Conservation (phyloP, 1,140 invertebrate genomes). For the Drosophila miranda region DNA sequence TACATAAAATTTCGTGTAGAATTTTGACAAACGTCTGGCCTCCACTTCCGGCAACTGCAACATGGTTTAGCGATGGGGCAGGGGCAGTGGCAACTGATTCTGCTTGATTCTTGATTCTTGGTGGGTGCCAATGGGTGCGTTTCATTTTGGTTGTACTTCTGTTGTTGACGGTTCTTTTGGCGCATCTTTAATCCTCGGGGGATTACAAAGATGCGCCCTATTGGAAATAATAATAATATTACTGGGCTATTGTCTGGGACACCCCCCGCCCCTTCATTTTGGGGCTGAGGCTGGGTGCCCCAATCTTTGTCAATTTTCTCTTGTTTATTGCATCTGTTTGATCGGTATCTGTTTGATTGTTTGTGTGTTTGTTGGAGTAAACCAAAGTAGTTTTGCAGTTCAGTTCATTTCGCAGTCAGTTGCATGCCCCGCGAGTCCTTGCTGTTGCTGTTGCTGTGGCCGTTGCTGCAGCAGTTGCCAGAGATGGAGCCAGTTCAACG, state of each 20-base stretch:
- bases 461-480: slow-evolving; percentile 9
- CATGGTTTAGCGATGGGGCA: no score
- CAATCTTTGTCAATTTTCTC: slow-evolving; percentile 67
- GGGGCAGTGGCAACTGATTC: slow-evolving; percentile 5
- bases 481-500: slow-evolving; percentile 67
- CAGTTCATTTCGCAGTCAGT: slow-evolving; percentile 34
- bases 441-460: background rate
- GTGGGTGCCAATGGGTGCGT: slow-evolving; percentile 63
- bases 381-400: slow-evolving; percentile 68
- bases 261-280: no score
- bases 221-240: slow-evolving; percentile 81
- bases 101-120: slow-evolving; percentile 41
- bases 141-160: slow-evolving; percentile 73
- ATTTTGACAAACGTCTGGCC: slow-evolving; percentile 74
- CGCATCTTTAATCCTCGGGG: slow-evolving; percentile 61
- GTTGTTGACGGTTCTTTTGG: slow-evolving; percentile 54
- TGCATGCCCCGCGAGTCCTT: slow-evolving; percentile 17
- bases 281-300: slow-evolving; percentile 9
- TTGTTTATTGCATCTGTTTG: slow-evolving; percentile 61
- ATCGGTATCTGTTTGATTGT: slow-evolving; percentile 47
- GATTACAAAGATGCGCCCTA: slow-evolving; percentile 70
- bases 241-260: slow-evolving; percentile 79
- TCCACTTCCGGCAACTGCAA: slow-evolving; percentile 45
- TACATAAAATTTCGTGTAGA: slow-evolving; percentile 78
- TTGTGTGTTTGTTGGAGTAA: slow-evolving; percentile 63